phyloP scores from a whole-genome alignment of 64 coral and sea anemone species.

The Anthopleura sola region DNA sequence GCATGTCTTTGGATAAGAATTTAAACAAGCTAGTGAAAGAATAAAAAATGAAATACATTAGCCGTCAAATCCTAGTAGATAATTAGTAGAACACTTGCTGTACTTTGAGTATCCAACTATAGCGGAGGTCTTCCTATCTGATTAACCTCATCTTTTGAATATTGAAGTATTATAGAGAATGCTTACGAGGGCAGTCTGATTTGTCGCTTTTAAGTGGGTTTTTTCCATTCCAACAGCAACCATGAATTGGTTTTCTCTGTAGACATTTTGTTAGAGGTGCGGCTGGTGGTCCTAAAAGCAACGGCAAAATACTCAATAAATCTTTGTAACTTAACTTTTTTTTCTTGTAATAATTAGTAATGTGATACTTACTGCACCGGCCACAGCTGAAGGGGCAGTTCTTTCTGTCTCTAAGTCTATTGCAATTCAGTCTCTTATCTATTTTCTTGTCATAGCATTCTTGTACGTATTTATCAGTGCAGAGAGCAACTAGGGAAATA shows the following conservation, averaged over 20 bases:
- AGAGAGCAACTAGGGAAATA: neutral
- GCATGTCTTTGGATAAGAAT: neutral
- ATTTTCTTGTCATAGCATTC: neutral
- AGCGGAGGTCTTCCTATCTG: too few species aligned
- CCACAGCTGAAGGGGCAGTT: neutral
- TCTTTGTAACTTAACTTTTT: too few species aligned
- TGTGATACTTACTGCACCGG: neutral
- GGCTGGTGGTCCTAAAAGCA: neutral
- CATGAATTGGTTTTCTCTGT: neutral
- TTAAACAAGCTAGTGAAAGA: neutral
- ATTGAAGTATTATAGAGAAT: too few species aligned
- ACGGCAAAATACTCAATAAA: neutral
- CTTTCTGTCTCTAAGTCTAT: neutral
- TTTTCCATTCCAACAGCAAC: constrained; percentile 11
- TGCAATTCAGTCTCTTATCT: neutral
- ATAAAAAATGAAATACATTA: neutral
- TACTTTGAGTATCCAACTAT: too few species aligned
- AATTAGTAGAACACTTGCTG: too few species aligned
- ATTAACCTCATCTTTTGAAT: too few species aligned
- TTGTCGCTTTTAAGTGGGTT: neutral
- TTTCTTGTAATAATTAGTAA: neutral
- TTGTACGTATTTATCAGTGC: neutral
- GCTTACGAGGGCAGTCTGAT: neutral
- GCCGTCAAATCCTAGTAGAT: too few species aligned
- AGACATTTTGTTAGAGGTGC: neutral